Base-by-base conservation (phyloP, 2,888 invertebrate genomes). In the Saturnia pavonia region DNA sequence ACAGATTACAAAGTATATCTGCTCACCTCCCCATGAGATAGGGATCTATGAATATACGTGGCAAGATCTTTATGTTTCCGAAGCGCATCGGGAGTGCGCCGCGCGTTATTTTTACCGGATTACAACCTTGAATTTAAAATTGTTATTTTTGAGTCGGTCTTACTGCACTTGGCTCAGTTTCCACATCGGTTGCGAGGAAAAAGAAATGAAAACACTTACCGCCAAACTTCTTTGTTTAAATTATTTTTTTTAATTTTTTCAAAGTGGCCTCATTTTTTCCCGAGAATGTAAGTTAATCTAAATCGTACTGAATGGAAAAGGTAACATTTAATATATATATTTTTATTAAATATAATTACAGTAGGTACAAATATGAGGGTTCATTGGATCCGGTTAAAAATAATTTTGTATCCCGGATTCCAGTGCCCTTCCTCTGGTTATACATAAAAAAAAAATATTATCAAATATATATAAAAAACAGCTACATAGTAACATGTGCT, bases 71-170 rank as follows among this genome's bases (percentile, higher is more conserved):
- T 40, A 40, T 40, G 65, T n/a, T 70, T 48, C 42, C 42, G 60
- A 73, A 54, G 75, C 74, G 76, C 81, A 80, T 79, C 76, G 76
- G 48, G 78, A 80, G 80, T 81, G 82, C 81, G 77, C 71, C 73
- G 67, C 69, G 76, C 80, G 86, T 84, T 88, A 88, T 88, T 88
- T 88, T 88, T 84, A 82, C 75, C 80, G 71, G 74, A 78, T 80
- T 67, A 71, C 80, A 80, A 84, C 88, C 88, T 88, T 88, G 88
- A 86, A 85, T 82, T 88, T 88, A 85, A 48, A 74, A 86, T 77
- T 76, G 84, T 82, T 88, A 88, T 88, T 88, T 88, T 88, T 88
- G 87, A 82, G 76, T 60, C 83, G 84, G 84, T 81, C 83, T 83
- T 79, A 80, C 80, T 84, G 85, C 83, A 82, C 84, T 86, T 87